Evolutionary conservation across 2,797 vertebrate genomes (phyloP).

Genomic region (Selene dorsalis): DNA sequence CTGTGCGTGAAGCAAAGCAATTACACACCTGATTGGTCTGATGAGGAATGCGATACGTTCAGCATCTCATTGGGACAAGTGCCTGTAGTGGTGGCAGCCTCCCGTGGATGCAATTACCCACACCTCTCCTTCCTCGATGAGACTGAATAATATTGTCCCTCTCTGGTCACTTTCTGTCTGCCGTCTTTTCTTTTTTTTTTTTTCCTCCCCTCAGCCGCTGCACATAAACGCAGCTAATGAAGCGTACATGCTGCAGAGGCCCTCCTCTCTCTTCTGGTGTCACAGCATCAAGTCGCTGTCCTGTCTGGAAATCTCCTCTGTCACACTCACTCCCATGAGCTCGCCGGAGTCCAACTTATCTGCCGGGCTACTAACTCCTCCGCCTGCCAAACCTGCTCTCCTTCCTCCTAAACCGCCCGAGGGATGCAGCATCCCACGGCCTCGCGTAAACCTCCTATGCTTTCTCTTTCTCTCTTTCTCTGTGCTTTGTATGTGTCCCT

Average conservation of each 20-base stretch:
- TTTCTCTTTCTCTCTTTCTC: constrained; percentile 15
- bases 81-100: constrained; percentile 15
- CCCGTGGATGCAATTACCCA: constrained; percentile 40
- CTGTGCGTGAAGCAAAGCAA: constrained; percentile 46
- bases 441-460: constrained; percentile 85
- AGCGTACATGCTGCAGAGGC: constrained; percentile 89
- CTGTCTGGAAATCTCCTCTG: constrained; percentile 93
- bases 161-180: constrained; percentile 72
- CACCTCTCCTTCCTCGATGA: constrained; percentile 4
- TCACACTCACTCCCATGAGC: constrained; percentile 92
- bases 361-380: constrained; percentile 89
- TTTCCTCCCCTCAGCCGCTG: constrained; percentile 85
- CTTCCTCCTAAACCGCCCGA: constrained; percentile 83
- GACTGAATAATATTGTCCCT: constrained; percentile 42
- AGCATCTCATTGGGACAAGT: constrained; percentile 36
- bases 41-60: constrained; percentile 56
- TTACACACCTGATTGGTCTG: constrained; percentile 70
- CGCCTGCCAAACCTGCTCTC: constrained; percentile 87
- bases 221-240: constrained; percentile 89
- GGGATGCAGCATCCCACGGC: constrained; percentile 89
- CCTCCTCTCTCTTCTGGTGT: constrained; percentile 92
- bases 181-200: constrained; percentile 74
- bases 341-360: constrained; percentile 91
- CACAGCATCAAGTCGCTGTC: constrained; percentile 89
- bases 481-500: constrained; percentile 17